Percentiles rank a stretch among this genome's conserved stretches.
These are phyloP conservation scores for Emys orbicularis DNA, from an alignment of 2,797 vertebrate species.

Conservation along the genomic window DNA sequence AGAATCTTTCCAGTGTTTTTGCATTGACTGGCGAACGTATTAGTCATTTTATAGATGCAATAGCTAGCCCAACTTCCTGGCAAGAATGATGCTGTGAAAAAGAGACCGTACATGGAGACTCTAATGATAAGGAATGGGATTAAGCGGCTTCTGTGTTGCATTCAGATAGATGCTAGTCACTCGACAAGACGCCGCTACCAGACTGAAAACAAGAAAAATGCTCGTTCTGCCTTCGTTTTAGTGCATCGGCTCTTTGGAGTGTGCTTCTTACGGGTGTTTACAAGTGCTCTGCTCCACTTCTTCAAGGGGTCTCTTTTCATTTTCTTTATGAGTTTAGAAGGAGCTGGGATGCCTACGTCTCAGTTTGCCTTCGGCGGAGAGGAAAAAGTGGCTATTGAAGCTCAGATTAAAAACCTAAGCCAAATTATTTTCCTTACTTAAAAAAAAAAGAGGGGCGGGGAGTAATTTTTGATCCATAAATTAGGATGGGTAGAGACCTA, in stretches of 20 bases:
- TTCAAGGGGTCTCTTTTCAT: background rate
- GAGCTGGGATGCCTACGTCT: background rate
- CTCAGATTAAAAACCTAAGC: background rate
- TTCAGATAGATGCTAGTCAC: background rate
- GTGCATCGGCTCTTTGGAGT: background rate
- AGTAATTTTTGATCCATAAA: background rate
- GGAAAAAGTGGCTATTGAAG: background rate
- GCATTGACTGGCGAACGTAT: background rate
- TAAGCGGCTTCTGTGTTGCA: background rate
- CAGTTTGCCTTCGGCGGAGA: background rate
- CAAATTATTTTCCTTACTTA: background rate
- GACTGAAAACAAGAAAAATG: background rate
- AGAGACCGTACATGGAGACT: background rate
- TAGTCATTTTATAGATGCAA: background rate
- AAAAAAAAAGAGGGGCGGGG: background rate
- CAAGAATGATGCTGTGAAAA: background rate
- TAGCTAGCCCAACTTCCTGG: background rate
- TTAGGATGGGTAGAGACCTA: background rate
- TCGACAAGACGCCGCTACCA: background rate
- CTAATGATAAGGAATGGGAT: background rate
- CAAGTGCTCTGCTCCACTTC: background rate
- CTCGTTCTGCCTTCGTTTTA: background rate
- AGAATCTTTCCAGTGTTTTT: background rate
- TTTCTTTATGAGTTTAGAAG: background rate
- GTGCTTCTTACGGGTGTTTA: background rate